Evolutionary conservation across 1,140 invertebrate genomes (phyloP).

Genomic region (Chelonus insularis): DNA sequence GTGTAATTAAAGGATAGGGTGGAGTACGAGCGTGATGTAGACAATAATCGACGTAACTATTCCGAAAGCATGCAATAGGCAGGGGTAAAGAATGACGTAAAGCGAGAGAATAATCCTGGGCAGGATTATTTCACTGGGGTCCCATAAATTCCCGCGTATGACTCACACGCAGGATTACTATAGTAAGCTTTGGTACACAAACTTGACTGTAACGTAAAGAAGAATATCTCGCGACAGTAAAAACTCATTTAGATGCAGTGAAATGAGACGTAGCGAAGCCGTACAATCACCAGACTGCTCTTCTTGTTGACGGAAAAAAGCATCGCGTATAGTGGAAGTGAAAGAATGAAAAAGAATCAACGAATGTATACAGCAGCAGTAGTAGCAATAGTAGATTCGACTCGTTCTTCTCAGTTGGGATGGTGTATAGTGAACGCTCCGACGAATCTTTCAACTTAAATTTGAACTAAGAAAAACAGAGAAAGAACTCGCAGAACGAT

Average conservation of each 20-base stretch:
- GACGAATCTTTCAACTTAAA: constrained; percentile 22
- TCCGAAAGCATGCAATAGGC: neutral
- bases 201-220: constrained; percentile 15
- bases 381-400: constrained; percentile 19
- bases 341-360: neutral
- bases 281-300: neutral
- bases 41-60: constrained; percentile 16
- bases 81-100: neutral
- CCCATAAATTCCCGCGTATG: constrained; percentile 28
- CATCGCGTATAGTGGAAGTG: no score
- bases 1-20: constrained; percentile 15
- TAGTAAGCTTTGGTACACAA: constrained; percentile 7
- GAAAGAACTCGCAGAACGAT: neutral
- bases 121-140: constrained; percentile 20
- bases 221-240: constrained; percentile 24
- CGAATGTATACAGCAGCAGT: neutral
- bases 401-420: constrained; percentile 21
- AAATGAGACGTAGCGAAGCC: constrained; percentile 30
- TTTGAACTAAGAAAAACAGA: neutral
- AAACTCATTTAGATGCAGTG: constrained; percentile 30
- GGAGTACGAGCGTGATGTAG: constrained; percentile 3
- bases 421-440: constrained; percentile 20
- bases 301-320: neutral
- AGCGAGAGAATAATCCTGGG: constrained; percentile 17
- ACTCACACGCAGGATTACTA: constrained; percentile 26